Evolutionary conservation across 2,888 invertebrate genomes (phyloP).

Genomic region (Temnothorax unifasciatus): DNA sequence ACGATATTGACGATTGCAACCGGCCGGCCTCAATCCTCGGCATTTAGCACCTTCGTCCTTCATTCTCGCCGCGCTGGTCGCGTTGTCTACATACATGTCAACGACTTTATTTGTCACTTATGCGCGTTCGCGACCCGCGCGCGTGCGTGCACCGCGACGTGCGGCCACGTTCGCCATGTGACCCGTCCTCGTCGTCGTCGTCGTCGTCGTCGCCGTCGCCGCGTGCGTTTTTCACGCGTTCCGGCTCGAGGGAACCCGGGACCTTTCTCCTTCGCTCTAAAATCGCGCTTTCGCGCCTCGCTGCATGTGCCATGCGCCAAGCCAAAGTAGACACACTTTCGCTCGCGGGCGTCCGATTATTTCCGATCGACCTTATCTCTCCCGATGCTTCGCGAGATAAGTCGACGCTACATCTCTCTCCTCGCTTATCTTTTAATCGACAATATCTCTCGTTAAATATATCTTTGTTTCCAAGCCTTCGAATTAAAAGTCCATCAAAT

Average conservation of each 20-base stretch:
- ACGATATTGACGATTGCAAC: background rate
- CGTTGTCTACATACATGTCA: background rate
- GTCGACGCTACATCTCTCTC: background rate
- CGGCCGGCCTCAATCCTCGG: background rate
- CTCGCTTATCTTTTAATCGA: background rate
- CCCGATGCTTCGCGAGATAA: background rate
- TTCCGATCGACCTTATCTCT: background rate
- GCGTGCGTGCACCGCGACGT: background rate
- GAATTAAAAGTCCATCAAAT: conserved; percentile 8
- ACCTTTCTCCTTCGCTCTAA: conserved; percentile 18
- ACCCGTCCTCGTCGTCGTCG: background rate
- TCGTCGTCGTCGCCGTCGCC: background rate
- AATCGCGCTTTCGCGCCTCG: conserved; percentile 1
- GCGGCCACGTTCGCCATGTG: background rate
- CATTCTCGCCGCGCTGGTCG: background rate
- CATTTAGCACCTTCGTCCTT: conserved; percentile 13
- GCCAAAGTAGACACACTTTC: background rate
- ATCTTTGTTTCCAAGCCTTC: background rate
- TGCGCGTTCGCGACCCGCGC: background rate
- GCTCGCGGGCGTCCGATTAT: conserved; percentile 12
- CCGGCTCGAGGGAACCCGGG: background rate
- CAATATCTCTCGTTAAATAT: background rate
- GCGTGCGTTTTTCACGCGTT: background rate
- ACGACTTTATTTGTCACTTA: background rate
- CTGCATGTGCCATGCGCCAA: no score